Evolutionary conservation across 2,113 vertebrate genomes (phyloP).

Genomic region (Ivindomyrus marchei): DNA sequence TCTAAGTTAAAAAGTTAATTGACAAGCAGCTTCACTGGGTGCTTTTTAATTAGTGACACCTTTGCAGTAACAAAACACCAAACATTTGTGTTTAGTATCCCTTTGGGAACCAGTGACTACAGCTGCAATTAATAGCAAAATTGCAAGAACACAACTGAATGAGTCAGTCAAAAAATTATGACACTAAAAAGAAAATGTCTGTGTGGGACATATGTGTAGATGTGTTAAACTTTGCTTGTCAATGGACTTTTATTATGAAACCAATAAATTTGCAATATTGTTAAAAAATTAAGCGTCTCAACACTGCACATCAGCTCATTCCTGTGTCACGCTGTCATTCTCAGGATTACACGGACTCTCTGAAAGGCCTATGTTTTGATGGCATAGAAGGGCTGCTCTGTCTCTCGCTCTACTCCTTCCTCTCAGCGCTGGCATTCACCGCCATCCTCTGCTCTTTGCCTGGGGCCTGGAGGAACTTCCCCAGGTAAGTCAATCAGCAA

Average conservation of each 20-base stretch:
- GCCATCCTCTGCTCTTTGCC: conserved; percentile 81
- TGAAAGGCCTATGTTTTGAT: conserved; percentile 82
- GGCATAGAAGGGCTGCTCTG: conserved; percentile 82
- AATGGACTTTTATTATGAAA: neutral
- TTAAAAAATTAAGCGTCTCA: neutral
- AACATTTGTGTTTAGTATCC: neutral
- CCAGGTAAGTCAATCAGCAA: conserved; percentile 61
- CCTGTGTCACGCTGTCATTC: neutral
- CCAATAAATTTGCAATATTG: neutral
- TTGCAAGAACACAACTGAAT: neutral
- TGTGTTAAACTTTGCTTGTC: neutral
- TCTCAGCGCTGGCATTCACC: conserved; percentile 77
- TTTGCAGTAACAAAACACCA: neutral
- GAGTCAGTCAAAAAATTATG: neutral
- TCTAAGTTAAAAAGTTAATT: neutral
- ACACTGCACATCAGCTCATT: neutral
- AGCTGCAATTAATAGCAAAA: neutral
- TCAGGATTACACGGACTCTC: conserved; percentile 77
- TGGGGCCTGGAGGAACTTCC: conserved; percentile 80
- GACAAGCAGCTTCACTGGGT: neutral
- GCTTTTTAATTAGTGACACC: neutral
- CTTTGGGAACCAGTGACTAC: neutral
- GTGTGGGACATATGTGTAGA: neutral
- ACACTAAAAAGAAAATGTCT: neutral
- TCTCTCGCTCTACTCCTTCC: conserved; percentile 81